phyloP scores from a whole-genome alignment of 2,113 vertebrate genomes.

The Erinaceus europaeus region DNA sequence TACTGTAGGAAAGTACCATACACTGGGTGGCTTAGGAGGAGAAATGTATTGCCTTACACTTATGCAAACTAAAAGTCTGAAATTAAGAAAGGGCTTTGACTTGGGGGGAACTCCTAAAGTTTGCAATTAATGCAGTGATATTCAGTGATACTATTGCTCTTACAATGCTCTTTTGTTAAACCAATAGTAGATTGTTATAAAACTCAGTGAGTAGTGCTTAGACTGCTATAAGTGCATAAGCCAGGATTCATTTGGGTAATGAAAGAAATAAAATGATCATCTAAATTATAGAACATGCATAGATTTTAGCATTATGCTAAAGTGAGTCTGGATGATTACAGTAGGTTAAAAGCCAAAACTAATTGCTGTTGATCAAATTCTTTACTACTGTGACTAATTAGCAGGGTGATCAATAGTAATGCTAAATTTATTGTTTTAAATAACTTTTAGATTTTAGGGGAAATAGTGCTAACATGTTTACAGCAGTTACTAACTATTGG shows the following conservation, averaged over 20 bases:
- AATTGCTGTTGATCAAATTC: conserved; percentile 71
- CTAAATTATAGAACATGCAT: conserved; percentile 39
- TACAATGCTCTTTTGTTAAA: neutral
- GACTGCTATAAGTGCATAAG: neutral
- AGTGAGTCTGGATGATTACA: conserved; percentile 55
- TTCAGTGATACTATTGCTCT: neutral
- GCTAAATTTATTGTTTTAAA: conserved; percentile 72
- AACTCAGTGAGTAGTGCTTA: neutral
- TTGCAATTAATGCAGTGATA: neutral
- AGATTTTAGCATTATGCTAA: conserved; percentile 54
- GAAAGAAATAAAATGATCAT: conserved; percentile 44
- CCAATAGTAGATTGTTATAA: neutral
- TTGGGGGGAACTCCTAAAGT: neutral
- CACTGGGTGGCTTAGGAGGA: too few species aligned
- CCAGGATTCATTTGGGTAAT: neutral
- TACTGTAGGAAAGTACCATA: too few species aligned
- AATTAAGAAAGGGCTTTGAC: neutral
- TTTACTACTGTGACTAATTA: conserved; percentile 68
- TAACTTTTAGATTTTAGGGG: conserved; percentile 64
- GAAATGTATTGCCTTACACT: too few species aligned
- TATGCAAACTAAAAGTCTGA: too few species aligned
- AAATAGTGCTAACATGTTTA: conserved; percentile 69
- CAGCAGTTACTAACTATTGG: conserved; percentile 63
- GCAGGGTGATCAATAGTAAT: conserved; percentile 69
- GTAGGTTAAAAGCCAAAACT: conserved; percentile 52